Evolutionary conservation across 2,888 invertebrate species (phyloP).

Genomic region (Temnothorax unifasciatus): DNA sequence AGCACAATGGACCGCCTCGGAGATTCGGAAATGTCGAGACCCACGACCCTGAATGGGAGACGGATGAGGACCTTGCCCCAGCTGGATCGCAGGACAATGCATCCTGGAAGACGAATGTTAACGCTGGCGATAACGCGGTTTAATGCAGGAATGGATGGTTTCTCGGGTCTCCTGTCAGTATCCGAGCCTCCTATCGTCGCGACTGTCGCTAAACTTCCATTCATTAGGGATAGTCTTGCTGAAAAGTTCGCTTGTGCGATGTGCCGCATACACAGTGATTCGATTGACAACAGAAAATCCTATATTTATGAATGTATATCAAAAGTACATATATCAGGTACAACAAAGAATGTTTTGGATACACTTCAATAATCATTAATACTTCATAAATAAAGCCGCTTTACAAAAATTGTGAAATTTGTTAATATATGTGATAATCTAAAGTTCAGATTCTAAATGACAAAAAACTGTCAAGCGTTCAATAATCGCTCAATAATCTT

Average conservation of each 20-base stretch:
- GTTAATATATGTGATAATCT: background rate
- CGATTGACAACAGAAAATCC: background rate
- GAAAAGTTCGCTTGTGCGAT: background rate
- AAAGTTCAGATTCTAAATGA: background rate
- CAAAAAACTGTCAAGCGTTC: background rate
- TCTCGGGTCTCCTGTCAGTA: slow-evolving; percentile 13
- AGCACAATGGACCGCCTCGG: slow-evolving; percentile 80
- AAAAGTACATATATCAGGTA: background rate
- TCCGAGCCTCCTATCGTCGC: slow-evolving; percentile 39
- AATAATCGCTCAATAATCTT: background rate
- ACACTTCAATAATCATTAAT: background rate
- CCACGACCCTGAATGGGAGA: slow-evolving; percentile 83
- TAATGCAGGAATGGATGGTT: slow-evolving; percentile 67
- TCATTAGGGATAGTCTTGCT: slow-evolving; percentile 20
- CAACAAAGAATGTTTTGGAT: background rate
- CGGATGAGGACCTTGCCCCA: slow-evolving; percentile 83
- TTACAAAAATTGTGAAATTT: background rate
- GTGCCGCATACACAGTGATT: background rate
- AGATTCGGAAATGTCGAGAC: slow-evolving; percentile 85
- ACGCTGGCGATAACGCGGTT: slow-evolving; percentile 73
- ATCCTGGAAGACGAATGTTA: slow-evolving; percentile 81
- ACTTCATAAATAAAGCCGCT: background rate
- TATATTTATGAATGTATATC: background rate
- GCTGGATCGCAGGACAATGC: slow-evolving; percentile 82
- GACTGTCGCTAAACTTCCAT: slow-evolving; percentile 24